Conservation (phyloP, 2,888 invertebrate species). For the Xylota segnis region DNA sequence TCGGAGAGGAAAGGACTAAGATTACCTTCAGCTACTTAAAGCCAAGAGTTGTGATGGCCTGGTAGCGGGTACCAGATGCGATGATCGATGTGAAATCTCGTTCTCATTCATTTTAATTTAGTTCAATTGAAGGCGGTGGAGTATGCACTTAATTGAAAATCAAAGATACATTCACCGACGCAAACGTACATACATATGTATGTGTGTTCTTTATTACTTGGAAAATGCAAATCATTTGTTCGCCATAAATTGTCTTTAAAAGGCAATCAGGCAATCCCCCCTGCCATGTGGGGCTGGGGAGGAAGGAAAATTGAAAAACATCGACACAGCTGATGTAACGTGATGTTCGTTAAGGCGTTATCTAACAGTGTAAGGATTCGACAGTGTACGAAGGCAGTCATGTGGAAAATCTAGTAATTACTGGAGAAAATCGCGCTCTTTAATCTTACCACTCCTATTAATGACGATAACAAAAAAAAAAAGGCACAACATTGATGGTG, state of each 20-base stretch:
- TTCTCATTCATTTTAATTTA: conserved; percentile 55
- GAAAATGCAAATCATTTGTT: conserved; percentile 40
- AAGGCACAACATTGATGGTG: background rate
- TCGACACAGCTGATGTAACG: background rate
- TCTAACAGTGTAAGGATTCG: conserved; percentile 3
- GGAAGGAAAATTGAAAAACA: conserved; percentile 11
- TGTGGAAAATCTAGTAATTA: background rate
- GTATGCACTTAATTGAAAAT: conserved; percentile 52
- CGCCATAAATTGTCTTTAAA: conserved; percentile 31
- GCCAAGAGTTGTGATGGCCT: background rate
- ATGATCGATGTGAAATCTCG: conserved; percentile 45
- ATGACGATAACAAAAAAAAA: background rate
- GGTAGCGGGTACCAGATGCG: conserved; percentile 5
- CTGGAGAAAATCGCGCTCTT: background rate
- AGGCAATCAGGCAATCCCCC: conserved; percentile 36
- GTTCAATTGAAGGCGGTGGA: conserved; percentile 41
- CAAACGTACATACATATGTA: background rate
- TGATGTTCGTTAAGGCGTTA: conserved; percentile 9
- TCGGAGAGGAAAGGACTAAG: conserved; percentile 5
- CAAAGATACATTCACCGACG: conserved; percentile 23
- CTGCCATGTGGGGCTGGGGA: too few relatives aligned
- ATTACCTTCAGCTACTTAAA: background rate
- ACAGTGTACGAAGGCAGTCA: background rate
- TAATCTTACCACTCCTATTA: background rate
- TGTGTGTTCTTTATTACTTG: conserved; percentile 36